These are phyloP conservation scores for Solea senegalensis DNA, from an alignment of 2,113 vertebrate genomes.

Conservation along the genomic window DNA sequence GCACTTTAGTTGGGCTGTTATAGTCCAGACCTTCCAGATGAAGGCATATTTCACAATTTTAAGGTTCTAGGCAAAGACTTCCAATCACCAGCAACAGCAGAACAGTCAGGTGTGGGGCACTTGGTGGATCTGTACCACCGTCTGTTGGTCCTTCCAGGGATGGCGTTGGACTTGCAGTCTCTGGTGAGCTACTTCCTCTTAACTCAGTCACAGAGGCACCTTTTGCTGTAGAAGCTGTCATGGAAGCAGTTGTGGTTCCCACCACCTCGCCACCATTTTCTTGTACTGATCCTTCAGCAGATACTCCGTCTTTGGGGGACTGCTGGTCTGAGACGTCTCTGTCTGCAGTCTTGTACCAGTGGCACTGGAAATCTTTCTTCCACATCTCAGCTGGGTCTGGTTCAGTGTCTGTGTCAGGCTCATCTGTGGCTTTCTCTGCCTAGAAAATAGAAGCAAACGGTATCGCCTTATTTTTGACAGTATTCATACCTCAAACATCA, in stretches of 20 bases:
- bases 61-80: conserved; percentile 49
- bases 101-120: conserved; percentile 19
- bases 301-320: conserved; percentile 59
- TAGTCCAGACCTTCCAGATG: conserved; percentile 14
- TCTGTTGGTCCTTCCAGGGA: conserved; percentile 37
- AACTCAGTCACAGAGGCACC: conserved; percentile 42
- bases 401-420: conserved; percentile 57
- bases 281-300: conserved; percentile 27
- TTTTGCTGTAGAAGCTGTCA: conserved; percentile 40
- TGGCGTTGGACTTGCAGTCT: conserved; percentile 15
- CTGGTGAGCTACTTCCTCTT: conserved; percentile 21
- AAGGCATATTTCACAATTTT: conserved; percentile 40
- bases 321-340: conserved; percentile 74
- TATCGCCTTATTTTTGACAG: not conserved
- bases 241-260: conserved; percentile 27
- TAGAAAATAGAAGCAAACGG: conserved; percentile 20
- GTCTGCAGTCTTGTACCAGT: conserved; percentile 80
- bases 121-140: conserved; percentile 7
- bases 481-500: too few relatives aligned
- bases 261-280: conserved; percentile 6
- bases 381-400: conserved; percentile 74
- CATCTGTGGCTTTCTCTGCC: conserved; percentile 60
- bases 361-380: conserved; percentile 81
- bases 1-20: conserved; percentile 45
- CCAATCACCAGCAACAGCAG: conserved; percentile 53